A percentile compares a stretch with the other conserved stretches of the same genome.
These are phyloP conservation scores for Pyxicephalus adspersus DNA, from an alignment of 2,113 vertebrate species.

Conservation along the genomic window DNA sequence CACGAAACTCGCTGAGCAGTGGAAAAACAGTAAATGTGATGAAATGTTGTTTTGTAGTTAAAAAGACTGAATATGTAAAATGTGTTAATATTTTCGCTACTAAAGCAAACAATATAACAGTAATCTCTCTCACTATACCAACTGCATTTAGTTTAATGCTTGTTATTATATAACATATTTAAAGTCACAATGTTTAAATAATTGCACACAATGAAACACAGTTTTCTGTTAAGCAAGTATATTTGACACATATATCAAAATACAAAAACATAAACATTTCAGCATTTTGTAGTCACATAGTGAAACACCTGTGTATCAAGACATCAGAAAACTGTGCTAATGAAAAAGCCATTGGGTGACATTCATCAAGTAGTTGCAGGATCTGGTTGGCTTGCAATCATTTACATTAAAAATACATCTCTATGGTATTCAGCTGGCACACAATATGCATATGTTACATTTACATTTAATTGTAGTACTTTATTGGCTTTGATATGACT, in stretches of 20 bases:
- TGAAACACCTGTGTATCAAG: not conserved
- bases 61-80: no score
- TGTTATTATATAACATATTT: no score
- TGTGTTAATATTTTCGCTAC: no score
- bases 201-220: slow-evolving; percentile 5
- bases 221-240: slow-evolving; percentile 19
- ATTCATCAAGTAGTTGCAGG: slow-evolving; percentile 14
- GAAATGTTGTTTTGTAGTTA: no score
- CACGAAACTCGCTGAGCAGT: slow-evolving; percentile 27
- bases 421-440: not conserved
- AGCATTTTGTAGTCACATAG: slow-evolving; percentile 16
- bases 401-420: not conserved
- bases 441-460: no score
- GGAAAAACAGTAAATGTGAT: not conserved
- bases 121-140: no score
- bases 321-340: not conserved
- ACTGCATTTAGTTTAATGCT: no score
- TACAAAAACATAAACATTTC: slow-evolving; percentile 35
- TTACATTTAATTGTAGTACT: no score
- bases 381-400: not conserved
- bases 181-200: no score
- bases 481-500: no score
- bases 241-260: slow-evolving; percentile 32
- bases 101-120: no score
- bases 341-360: slow-evolving; percentile 12